Evolutionary conservation across 1,140 invertebrate genomes (phyloP).

Genomic region (Drosophila lowei): DNA sequence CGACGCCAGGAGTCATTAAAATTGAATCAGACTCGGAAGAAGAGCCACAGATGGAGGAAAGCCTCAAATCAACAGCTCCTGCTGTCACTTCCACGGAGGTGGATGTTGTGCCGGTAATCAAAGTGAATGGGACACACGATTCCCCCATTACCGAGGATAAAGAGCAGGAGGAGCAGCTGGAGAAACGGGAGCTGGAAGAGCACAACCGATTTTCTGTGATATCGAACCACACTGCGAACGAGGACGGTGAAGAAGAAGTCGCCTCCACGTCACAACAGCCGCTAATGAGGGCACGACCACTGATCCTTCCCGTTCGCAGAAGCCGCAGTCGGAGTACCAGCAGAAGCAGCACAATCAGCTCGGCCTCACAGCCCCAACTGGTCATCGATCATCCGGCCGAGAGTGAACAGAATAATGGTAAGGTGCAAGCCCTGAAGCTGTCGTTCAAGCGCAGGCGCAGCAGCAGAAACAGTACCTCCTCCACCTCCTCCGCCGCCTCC

Average conservation of each 20-base stretch:
- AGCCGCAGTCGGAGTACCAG: conserved; percentile 25
- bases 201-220: conserved; percentile 61
- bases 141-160: not conserved
- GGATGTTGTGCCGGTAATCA: conserved; percentile 17
- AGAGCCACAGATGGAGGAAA: conserved; percentile 13
- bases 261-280: not conserved
- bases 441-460: conserved; percentile 35
- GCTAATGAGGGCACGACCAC: not conserved
- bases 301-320: conserved; percentile 27
- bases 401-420: conserved; percentile 48
- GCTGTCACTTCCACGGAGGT: too few relatives aligned
- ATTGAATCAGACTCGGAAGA: conserved; percentile 51
- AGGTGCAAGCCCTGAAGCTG: conserved; percentile 20
- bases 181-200: conserved; percentile 12
- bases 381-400: conserved; percentile 68
- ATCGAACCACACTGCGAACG: conserved; percentile 43
- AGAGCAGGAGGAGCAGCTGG: not conserved
- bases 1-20: conserved; percentile 31
- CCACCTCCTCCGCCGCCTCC: conserved; percentile 12
- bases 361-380: conserved; percentile 64
- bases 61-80: not conserved
- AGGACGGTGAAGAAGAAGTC: conserved; percentile 3
- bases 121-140: conserved; percentile 58
- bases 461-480: conserved; percentile 19
- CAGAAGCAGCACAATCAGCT: conserved; percentile 59